A percentile compares a stretch with the other conserved stretches of the same genome.
These are phyloP conservation scores for Agelastica alni DNA, from an alignment of 2,888 invertebrate species.

Conservation along the genomic window DNA sequence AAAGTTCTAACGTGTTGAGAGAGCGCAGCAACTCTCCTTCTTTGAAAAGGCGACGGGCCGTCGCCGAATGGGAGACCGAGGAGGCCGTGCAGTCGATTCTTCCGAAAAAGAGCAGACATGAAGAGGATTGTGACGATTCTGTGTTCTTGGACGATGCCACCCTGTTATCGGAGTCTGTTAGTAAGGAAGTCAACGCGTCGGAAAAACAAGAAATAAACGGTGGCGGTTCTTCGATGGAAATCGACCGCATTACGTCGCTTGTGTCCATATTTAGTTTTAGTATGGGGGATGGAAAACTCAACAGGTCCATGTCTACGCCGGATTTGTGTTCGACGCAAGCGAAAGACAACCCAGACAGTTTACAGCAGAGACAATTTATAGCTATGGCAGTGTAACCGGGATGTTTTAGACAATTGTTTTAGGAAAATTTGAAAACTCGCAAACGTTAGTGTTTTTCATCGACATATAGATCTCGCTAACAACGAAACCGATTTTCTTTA, in stretches of 20 bases:
- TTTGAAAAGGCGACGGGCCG: slow-evolving; percentile 57
- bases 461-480: slow-evolving; percentile 30
- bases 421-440: slow-evolving; percentile 22
- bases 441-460: slow-evolving; percentile 16
- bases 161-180: slow-evolving; percentile 53
- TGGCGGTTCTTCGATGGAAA: slow-evolving; percentile 58
- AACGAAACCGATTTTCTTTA: slow-evolving; percentile 29
- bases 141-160: slow-evolving; percentile 58
- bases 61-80: slow-evolving; percentile 61
- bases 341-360: slow-evolving; percentile 56
- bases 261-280: slow-evolving; percentile 65
- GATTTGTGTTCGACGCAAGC: slow-evolving; percentile 62
- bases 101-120: slow-evolving; percentile 57
- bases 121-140: slow-evolving; percentile 52
- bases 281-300: slow-evolving; percentile 51
- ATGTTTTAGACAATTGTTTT: slow-evolving; percentile 3
- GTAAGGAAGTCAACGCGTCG: slow-evolving; percentile 40
- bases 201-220: slow-evolving; percentile 10
- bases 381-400: slow-evolving; percentile 61
- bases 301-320: slow-evolving; percentile 59
- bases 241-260: slow-evolving; percentile 63
- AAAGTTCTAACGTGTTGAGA: slow-evolving; percentile 50
- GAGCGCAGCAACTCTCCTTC: slow-evolving; percentile 50
- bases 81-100: slow-evolving; percentile 61
- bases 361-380: slow-evolving; percentile 59